phyloP scores from a whole-genome alignment of 1,140 invertebrate species.

The Macrosteles quadrilineatus region DNA sequence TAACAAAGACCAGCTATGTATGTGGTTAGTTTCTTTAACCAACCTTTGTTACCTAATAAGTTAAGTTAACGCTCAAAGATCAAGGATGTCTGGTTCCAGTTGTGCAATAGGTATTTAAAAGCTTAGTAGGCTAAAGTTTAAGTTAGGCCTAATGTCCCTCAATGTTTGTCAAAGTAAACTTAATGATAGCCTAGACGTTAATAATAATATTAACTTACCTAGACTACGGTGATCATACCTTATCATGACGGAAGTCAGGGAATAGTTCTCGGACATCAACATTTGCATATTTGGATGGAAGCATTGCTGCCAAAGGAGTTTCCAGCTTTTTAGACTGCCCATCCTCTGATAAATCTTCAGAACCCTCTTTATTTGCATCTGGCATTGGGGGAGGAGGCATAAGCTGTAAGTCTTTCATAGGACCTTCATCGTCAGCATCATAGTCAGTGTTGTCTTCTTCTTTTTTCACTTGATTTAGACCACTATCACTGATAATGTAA shows the following conservation, averaged over 20 bases:
- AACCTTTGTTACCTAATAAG: too few species aligned
- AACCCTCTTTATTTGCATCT: constrained; percentile 25
- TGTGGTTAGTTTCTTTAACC: too few species aligned
- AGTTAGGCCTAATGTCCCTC: too few species aligned
- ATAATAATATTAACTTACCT: too few species aligned
- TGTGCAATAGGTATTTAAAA: too few species aligned
- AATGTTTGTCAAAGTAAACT: too few species aligned
- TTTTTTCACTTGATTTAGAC: constrained; percentile 7
- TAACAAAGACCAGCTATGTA: too few species aligned
- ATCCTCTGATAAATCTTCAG: constrained; percentile 46
- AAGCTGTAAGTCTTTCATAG: constrained; percentile 60
- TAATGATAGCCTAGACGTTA: too few species aligned
- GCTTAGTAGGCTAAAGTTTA: too few species aligned
- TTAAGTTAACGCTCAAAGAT: too few species aligned
- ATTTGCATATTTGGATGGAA: constrained; percentile 92
- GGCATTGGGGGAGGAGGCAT: constrained; percentile 70
- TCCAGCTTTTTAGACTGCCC: constrained; percentile 67
- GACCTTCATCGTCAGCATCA: constrained; percentile 60
- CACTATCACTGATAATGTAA: neutral
- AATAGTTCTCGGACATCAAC: constrained; percentile 88
- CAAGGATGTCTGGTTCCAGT: too few species aligned
- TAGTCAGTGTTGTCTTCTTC: constrained; percentile 50
- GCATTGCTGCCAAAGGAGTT: constrained; percentile 91
- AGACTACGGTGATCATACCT: too few species aligned
- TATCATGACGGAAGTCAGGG: constrained; percentile 88